Conservation (phyloP, 37 sponge, comb jelly and placozoan species). For the Beroe forskalii region DNA sequence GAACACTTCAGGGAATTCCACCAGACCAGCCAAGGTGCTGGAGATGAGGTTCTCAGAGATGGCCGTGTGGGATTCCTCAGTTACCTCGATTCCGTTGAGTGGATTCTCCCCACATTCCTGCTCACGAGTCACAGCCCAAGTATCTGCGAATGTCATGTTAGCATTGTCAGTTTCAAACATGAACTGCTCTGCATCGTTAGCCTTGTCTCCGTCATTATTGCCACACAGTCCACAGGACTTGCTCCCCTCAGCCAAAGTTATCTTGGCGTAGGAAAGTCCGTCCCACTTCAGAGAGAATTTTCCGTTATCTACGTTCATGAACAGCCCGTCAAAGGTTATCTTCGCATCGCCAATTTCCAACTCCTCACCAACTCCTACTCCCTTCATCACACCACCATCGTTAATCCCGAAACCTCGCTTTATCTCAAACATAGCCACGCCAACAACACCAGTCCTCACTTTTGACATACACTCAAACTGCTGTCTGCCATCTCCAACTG, state of each 20-base stretch:
- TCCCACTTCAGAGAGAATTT: not conserved
- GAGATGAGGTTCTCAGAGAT: no score
- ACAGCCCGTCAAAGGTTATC: not conserved
- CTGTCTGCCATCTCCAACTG: not conserved
- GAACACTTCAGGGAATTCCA: not conserved
- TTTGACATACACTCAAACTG: not conserved
- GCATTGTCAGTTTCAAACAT: not conserved
- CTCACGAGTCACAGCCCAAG: not conserved
- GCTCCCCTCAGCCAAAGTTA: not conserved
- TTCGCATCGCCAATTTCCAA: not conserved
- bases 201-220: not conserved
- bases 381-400: conserved; percentile 6
- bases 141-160: conserved; percentile 38
- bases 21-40: not conserved
- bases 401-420: conserved; percentile 28
- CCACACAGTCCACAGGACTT: conserved; percentile 13
- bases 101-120: not conserved
- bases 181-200: not conserved
- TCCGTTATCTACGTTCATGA: not conserved
- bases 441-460: no score
- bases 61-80: not conserved
- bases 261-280: not conserved
- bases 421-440: not conserved
- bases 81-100: not conserved
- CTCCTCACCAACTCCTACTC: not conserved